These are phyloP conservation scores for Odocoileus virginianus DNA, from an alignment of 2,113 vertebrate species.

Conservation along the genomic window DNA sequence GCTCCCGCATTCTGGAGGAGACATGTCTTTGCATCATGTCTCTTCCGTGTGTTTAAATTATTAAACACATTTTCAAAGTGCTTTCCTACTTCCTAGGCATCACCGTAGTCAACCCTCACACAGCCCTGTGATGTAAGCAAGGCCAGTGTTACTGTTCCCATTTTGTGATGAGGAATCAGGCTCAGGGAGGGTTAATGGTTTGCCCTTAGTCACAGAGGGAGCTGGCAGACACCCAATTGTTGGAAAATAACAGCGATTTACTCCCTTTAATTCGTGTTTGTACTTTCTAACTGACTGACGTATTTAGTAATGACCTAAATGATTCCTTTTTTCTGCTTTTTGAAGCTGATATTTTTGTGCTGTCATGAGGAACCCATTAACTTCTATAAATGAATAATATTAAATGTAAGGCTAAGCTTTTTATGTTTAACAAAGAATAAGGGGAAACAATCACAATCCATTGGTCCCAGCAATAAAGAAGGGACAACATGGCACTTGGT, in stretches of 20 bases:
- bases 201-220: not conserved
- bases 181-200: not conserved
- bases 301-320: conserved; percentile 11
- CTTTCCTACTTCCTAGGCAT: not conserved
- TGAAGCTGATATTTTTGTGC: not conserved
- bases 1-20: not conserved
- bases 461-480: not conserved
- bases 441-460: not conserved
- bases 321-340: not conserved
- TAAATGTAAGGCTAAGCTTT: not conserved
- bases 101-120: too few species aligned
- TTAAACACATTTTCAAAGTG: not conserved
- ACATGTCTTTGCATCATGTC: not conserved
- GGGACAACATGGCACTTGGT: not conserved
- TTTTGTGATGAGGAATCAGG: not conserved
- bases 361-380: not conserved
- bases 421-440: not conserved
- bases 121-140: not conserved
- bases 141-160: not conserved
- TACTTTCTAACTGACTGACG: not conserved
- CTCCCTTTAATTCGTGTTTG: not conserved
- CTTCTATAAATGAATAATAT: not conserved
- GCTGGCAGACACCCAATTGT: not conserved
- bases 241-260: not conserved
- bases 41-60: not conserved